Evolutionary conservation across 2,888 invertebrate genomes (phyloP).

Genomic region (Andrena chrysosceles): DNA sequence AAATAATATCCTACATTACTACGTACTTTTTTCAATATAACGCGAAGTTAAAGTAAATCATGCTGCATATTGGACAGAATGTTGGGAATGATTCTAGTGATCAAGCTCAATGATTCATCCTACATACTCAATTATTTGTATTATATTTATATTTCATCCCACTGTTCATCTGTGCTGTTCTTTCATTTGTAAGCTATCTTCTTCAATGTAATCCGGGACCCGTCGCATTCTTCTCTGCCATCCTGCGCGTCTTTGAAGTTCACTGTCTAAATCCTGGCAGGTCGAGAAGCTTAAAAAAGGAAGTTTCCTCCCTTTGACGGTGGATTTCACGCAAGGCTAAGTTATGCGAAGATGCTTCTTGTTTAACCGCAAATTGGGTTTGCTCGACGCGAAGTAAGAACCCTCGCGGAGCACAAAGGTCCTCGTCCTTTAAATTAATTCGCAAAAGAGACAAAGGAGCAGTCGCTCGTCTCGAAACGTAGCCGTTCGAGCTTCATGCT

Average conservation of each 20-base stretch:
- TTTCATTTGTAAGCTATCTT: not conserved
- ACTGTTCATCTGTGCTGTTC: too few relatives aligned
- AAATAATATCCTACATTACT: too few relatives aligned
- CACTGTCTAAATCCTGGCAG: slow-evolving; percentile 51
- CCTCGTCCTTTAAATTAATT: slow-evolving; percentile 71
- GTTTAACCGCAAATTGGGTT: slow-evolving; percentile 81
- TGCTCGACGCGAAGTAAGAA: slow-evolving; percentile 68
- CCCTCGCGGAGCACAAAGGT: slow-evolving; percentile 72
- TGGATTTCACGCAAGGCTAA: slow-evolving; percentile 81
- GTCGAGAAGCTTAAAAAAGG: slow-evolving; percentile 69
- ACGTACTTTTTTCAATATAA: too few relatives aligned
- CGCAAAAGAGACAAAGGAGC: slow-evolving; percentile 67
- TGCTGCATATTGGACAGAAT: too few relatives aligned
- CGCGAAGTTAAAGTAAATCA: too few relatives aligned
- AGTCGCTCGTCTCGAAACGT: slow-evolving; percentile 31
- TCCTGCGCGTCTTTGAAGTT: slow-evolving; percentile 54
- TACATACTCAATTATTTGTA: too few relatives aligned
- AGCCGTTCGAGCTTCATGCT: slow-evolving; percentile 56
- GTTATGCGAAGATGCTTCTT: slow-evolving; percentile 81
- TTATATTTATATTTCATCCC: too few relatives aligned
- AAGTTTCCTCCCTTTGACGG: slow-evolving; percentile 79
- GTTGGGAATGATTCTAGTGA: too few relatives aligned
- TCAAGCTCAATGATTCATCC: too few relatives aligned
- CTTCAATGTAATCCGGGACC: slow-evolving; percentile 2
- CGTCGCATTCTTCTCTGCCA: slow-evolving; percentile 15